Evolutionary conservation across 2,797 vertebrate species (phyloP), one percentile per base, ranked within the genome.

Genomic region (Acomys russatus): DNA sequence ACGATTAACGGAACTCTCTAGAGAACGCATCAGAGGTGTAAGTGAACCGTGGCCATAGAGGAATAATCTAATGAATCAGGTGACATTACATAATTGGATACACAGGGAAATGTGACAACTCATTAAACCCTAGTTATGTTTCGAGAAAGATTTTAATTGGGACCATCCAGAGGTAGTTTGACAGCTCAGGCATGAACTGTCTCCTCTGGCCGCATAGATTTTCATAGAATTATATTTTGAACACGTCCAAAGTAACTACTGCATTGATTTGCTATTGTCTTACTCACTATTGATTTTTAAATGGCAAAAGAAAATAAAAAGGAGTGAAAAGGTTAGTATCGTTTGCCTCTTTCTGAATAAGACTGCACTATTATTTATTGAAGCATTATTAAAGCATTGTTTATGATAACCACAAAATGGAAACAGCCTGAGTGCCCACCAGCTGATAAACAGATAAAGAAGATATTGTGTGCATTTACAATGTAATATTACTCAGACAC

Each of bases 31-130:
- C 84, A 63, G 63, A 95, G 66, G 59, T 66, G n/a, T 49, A 92
- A 96, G 86, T 10, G 33, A 93, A 84, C 73, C 44, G 17, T 0
- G 0, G 88, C 76, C 86, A 38, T 91, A n/a, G 68, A 94, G 88
- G 95, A 94, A 89, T 94, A 86, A 17, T 77, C 88, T 96, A 95
- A 95, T 95, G 91, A 94, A 64, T 66, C 30, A 89, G 64, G 59
- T 91, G 91, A 85, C 28, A 30, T 51, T 3, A 93, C 18, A n/a
- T 96, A 96, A 97, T 95, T 96, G 82, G 96, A 73, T 92, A 92
- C 79, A 33, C 0, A 80, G 95, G 94, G 96, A 86, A 64, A 84
- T 38, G 70, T 78, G 91, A 84, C 44, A 64, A 28, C 74, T 90
- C 71, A 92, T 87, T 85, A 73, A 92, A 79, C 73, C 61, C 63